These are phyloP conservation scores for Hydractinia symbiolongicarpus DNA, from an alignment of 30 jellyfish, hydroid and myxozoan species.

Conservation along the genomic window DNA sequence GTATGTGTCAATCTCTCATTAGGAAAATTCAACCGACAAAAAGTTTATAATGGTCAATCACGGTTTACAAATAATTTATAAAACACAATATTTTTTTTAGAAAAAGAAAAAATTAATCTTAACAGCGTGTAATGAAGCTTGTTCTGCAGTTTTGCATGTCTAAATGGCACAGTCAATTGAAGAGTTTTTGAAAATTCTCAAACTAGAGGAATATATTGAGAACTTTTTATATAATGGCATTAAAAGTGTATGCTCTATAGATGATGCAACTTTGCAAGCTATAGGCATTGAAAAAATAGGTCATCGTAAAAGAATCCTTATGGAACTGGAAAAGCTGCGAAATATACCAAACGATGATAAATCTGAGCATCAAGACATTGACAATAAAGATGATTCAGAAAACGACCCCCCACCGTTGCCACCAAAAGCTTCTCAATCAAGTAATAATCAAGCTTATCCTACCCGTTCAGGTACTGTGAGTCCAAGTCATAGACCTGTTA, in stretches of 20 bases:
- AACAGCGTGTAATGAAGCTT: too few relatives aligned
- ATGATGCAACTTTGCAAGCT: conserved; percentile 37
- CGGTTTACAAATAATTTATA: too few relatives aligned
- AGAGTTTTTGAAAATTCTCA: conserved; percentile 39
- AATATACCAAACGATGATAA: not conserved
- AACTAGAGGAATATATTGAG: conserved; percentile 28
- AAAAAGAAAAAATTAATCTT: too few relatives aligned
- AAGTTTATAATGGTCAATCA: too few relatives aligned
- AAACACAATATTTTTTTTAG: too few relatives aligned
- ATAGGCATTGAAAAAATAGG: conserved; percentile 75
- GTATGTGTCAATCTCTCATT: too few relatives aligned
- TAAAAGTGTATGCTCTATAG: conserved; percentile 20
- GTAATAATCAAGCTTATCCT: not conserved
- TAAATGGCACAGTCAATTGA: conserved; percentile 34
- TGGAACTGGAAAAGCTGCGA: conserved; percentile 33
- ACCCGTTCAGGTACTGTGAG: not conserved
- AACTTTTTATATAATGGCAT: conserved; percentile 27
- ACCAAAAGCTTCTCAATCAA: conserved; percentile 16
- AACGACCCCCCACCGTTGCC: conserved; percentile 36
- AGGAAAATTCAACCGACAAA: too few relatives aligned
- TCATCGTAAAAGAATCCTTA: conserved; percentile 59
- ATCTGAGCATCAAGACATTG: not conserved
- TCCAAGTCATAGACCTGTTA: not conserved
- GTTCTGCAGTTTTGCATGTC: too few relatives aligned
- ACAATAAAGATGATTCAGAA: not conserved